A percentile compares a stretch with the other conserved stretches of the same genome.
Conservation (phyloP, 1,140 invertebrate genomes). For the Chrysomallon squamiferum region DNA sequence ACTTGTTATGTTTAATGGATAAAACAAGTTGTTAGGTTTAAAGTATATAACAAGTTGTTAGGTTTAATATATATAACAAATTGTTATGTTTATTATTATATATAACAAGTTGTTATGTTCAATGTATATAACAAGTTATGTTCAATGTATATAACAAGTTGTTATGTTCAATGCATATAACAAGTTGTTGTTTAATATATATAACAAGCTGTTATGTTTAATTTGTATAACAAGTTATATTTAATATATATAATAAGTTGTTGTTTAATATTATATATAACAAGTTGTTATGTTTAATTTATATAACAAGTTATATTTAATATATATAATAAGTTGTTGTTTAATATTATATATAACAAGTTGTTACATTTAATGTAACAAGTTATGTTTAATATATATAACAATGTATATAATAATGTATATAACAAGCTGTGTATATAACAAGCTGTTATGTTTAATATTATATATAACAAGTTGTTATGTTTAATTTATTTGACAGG, state of each 20-base stretch:
- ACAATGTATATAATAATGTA: no score
- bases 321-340: not conserved
- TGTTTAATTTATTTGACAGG: slow-evolving; percentile 22
- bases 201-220: not conserved
- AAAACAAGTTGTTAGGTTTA: not conserved
- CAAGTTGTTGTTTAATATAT: not conserved
- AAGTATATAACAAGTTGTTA: not conserved
- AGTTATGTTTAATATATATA: no score
- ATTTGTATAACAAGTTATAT: no score
- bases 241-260: not conserved
- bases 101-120: not conserved
- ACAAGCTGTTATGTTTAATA: no score
- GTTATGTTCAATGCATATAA: not conserved
- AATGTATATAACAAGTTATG: not conserved
- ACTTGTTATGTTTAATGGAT: not conserved
- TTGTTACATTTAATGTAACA: no score
- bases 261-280: not conserved
- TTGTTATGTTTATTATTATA: not conserved
- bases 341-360: no score
- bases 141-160: not conserved
- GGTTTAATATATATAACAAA: not conserved
- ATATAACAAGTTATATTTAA: not conserved
- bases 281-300: not conserved
- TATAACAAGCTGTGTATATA: no score
- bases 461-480: no score